These are phyloP conservation scores for Narcine bancroftii DNA, from an alignment of 2,113 vertebrate species.

Conservation along the genomic window DNA sequence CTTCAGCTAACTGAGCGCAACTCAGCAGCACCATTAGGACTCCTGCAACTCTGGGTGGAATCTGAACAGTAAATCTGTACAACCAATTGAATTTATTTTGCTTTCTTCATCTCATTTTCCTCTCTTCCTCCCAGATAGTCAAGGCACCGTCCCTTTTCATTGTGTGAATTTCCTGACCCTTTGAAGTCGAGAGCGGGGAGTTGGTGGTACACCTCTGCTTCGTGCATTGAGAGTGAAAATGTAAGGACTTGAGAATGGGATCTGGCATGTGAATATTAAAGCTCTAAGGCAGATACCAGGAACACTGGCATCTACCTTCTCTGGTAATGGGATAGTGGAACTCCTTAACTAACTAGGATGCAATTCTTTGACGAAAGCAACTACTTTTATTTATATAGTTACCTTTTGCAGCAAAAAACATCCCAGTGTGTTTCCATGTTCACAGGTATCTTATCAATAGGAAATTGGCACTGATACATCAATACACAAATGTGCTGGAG, in stretches of 20 bases:
- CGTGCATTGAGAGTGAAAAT: too few species aligned
- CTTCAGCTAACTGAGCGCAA: constrained; percentile 6
- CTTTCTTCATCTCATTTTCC: background rate
- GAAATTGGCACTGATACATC: too few species aligned
- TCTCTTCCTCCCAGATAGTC: background rate
- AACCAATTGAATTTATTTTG: background rate
- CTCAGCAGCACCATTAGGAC: background rate
- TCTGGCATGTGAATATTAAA: background rate
- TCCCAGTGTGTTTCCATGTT: too few species aligned
- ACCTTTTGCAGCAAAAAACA: too few species aligned
- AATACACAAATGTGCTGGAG: too few species aligned
- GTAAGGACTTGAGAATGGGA: background rate
- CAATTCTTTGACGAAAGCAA: background rate
- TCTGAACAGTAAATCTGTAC: constrained; percentile 8
- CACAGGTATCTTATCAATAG: too few species aligned
- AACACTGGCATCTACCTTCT: background rate
- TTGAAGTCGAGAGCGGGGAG: background rate
- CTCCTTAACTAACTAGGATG: background rate
- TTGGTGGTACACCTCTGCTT: background rate
- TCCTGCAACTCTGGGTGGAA: background rate
- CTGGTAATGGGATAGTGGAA: background rate
- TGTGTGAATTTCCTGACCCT: background rate
- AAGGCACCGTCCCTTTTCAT: background rate
- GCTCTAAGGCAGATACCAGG: background rate
- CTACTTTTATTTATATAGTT: too few species aligned